phyloP scores from a whole-genome alignment of 1,140 invertebrate species.

The Drosophila willistoni region DNA sequence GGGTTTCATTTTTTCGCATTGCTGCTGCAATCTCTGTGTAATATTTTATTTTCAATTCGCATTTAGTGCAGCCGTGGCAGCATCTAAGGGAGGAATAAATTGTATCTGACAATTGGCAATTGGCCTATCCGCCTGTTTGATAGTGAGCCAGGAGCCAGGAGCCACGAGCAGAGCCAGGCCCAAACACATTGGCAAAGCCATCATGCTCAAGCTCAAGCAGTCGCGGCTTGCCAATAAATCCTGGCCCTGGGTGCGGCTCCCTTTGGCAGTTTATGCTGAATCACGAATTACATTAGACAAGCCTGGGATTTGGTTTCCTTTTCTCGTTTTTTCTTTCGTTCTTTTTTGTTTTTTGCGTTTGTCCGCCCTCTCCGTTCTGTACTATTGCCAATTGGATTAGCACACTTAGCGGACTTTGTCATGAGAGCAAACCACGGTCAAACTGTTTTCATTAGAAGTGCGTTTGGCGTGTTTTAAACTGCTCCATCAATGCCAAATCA shows the following conservation, averaged over 20 bases:
- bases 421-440: conserved; percentile 17
- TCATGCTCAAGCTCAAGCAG: conserved; percentile 8
- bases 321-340: not conserved
- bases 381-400: conserved; percentile 71
- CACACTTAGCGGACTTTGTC: conserved; percentile 44
- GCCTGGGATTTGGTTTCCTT: conserved; percentile 39
- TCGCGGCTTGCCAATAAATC: conserved; percentile 64
- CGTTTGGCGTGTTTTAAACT: conserved; percentile 59
- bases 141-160: conserved; percentile 51
- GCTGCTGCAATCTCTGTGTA: conserved; percentile 74
- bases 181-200: conserved; percentile 25
- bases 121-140: conserved; percentile 79
- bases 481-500: conserved; percentile 69
- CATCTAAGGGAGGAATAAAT: conserved; percentile 79
- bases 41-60: conserved; percentile 82
- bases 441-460: conserved; percentile 69
- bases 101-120: conserved; percentile 82
- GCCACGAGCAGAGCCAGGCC: conserved; percentile 31
- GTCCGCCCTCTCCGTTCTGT: not conserved
- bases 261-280: conserved; percentile 72
- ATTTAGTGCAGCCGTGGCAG: conserved; percentile 78
- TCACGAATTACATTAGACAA: conserved; percentile 79
- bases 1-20: conserved; percentile 36
- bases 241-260: conserved; percentile 30
- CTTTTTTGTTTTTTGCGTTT: conserved; percentile 10